Evolutionary conservation across 1,140 invertebrate species (phyloP).

Genomic region (Cryptotermes secundus): DNA sequence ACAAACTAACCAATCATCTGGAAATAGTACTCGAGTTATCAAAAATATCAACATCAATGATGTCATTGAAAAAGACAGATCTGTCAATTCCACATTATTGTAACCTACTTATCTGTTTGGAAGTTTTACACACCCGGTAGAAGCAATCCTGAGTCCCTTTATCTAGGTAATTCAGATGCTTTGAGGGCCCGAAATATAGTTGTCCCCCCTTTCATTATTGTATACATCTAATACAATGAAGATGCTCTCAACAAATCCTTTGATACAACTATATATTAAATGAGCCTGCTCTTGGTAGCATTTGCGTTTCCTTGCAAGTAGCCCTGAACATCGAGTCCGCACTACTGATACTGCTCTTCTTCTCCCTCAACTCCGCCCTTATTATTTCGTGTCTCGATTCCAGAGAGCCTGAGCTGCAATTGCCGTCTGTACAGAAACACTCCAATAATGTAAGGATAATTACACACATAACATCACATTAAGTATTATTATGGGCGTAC

Average conservation of each 20-base stretch:
- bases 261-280: background rate
- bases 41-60: too few species aligned
- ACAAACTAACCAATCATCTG: too few species aligned
- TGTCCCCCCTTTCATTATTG: too few species aligned
- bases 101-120: too few species aligned
- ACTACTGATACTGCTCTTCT: background rate
- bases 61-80: too few species aligned
- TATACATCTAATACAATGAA: background rate
- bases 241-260: background rate
- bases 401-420: background rate
- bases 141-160: too few species aligned
- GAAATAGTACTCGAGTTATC: too few species aligned
- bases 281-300: background rate
- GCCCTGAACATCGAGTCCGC: background rate
- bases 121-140: too few species aligned
- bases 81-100: too few species aligned
- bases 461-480: constrained; percentile 39
- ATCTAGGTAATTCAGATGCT: too few species aligned
- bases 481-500: constrained; percentile 37
- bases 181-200: too few species aligned
- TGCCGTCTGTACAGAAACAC: constrained; percentile 30
- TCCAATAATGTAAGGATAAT: constrained; percentile 41
- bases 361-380: background rate
- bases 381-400: constrained; percentile 24
- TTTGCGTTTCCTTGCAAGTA: background rate